Base-by-base conservation (phyloP, 2,113 vertebrate genomes). In the Ia io region DNA sequence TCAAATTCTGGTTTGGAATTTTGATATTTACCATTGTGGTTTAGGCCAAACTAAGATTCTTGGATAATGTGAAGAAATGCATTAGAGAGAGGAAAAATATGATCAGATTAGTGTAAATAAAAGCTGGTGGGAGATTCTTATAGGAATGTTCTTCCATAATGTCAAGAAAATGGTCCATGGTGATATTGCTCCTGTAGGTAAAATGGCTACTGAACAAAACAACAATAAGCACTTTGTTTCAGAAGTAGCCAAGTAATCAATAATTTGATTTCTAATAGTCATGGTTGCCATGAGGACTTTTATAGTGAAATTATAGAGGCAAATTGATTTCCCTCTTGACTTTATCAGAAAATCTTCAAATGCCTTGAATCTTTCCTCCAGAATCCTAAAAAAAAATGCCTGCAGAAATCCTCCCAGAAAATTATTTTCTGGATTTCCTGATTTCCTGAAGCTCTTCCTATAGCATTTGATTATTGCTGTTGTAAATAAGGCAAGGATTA, bases 211-310 rank as follows among this genome's bases (percentile, higher is more conserved):
- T 73, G 18, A 76, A 51, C 30, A 37, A 40, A 70, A 40, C 17
- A 14, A 85, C 51, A 70, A 42, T 11, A 47, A 79, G 65, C 2
- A 4, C 11, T 35, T 84, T 22, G 2, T 78, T 88, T 86, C 11
- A 59, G n/a, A 92, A 71, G 32, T 51, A 95, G 49, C n/a, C 77
- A 37, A 67, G 65, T 37, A 89, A 47, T 79, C 49, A 63, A 12
- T 82, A 80, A 77, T 85, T 80, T 56, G 76, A 85, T 89, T 87
- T 93, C 35, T 84, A 80, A 87, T 40, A 91, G 37, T 84, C 77
- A 14, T 71, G 3, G 59, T 87, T 88, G 18, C 77, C 82, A 61
- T 35, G 28, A 76, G 22, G 67, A 76, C 25, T 80, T 89, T 91
- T 51, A 70, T 40, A 83, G 11, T 89, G 49, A 93, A 56, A 47